Percentiles rank a stretch among this genome's conserved stretches.
Evolutionary conservation across 2,888 invertebrate species (phyloP).

Genomic region (Junonia oenone): DNA sequence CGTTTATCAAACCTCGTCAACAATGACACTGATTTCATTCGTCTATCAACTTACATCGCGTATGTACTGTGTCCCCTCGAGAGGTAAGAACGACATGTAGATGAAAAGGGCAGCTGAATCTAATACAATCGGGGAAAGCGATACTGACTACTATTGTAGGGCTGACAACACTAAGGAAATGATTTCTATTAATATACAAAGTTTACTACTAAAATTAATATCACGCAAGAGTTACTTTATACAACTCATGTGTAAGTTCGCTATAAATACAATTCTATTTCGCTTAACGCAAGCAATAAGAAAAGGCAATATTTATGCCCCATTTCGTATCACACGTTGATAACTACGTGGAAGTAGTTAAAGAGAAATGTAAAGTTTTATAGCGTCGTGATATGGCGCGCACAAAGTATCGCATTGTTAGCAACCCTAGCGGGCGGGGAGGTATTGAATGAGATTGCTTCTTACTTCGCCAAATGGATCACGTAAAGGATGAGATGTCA

Average conservation of each 20-base stretch:
- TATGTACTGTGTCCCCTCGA: constrained; percentile 62
- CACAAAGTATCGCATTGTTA: constrained; percentile 70
- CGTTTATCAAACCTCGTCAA: constrained; percentile 1
- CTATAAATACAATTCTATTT: constrained; percentile 7
- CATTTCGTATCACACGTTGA: constrained; percentile 57
- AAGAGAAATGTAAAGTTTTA: constrained; percentile 75
- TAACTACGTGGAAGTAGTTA: constrained; percentile 71
- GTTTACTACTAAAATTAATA: not conserved
- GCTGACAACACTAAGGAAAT: constrained; percentile 42
- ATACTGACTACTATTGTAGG: constrained; percentile 61
- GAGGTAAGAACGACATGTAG: constrained; percentile 68
- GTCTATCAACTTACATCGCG: constrained; percentile 35
- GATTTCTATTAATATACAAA: not conserved
- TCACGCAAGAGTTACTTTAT: too few relatives aligned
- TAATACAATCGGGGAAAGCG: constrained; percentile 78
- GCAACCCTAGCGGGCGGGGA: constrained; percentile 58
- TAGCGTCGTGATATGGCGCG: constrained; percentile 64
- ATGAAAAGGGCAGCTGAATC: constrained; percentile 79
- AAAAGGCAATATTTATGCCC: constrained; percentile 43
- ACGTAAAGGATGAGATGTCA: constrained; percentile 81
- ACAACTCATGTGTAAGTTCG: constrained; percentile 5
- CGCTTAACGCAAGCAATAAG: constrained; percentile 9
- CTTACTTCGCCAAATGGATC: constrained; percentile 81
- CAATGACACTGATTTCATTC: not conserved
- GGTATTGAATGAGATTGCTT: constrained; percentile 81